Evolutionary conservation across 1,140 invertebrate genomes (phyloP).

Genomic region (Metopolophium dirhodum): DNA sequence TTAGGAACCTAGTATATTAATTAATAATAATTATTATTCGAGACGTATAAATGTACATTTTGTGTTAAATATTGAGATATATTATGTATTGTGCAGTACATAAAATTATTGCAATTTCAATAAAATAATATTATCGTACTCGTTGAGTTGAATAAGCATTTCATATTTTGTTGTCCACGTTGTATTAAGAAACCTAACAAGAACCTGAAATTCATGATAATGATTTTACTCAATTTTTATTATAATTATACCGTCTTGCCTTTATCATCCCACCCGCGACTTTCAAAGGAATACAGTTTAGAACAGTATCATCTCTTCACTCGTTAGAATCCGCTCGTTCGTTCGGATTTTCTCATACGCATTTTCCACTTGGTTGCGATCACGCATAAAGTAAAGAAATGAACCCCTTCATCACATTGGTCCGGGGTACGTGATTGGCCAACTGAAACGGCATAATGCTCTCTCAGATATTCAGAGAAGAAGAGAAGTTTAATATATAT

Average conservation of each 20-base stretch:
- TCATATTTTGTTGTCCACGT: not conserved
- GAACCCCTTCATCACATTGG: conserved; percentile 39
- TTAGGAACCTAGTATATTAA: too few relatives aligned
- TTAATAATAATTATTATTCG: too few relatives aligned
- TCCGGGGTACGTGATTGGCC: conserved; percentile 35
- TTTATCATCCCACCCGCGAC: not conserved
- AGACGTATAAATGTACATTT: too few relatives aligned
- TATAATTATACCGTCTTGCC: not conserved
- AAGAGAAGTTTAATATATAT: not conserved
- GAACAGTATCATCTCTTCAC: not conserved
- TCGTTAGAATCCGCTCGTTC: not conserved
- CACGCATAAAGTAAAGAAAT: conserved; percentile 38
- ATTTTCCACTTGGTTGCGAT: conserved; percentile 37
- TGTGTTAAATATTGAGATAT: too few relatives aligned
- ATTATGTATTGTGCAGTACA: not conserved
- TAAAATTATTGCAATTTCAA: not conserved
- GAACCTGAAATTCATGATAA: too few relatives aligned
- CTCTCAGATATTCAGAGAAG: conserved; percentile 40
- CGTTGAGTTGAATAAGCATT: not conserved
- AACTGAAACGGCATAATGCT: conserved; percentile 36
- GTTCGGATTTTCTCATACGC: conserved; percentile 14
- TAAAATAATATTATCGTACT: not conserved
- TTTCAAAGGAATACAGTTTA: conserved; percentile 13
- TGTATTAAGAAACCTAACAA: not conserved
- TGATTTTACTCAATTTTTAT: not conserved